Evolutionary conservation across 2,888 invertebrate species (phyloP).

Genomic region (Apodemia duryi): DNA sequence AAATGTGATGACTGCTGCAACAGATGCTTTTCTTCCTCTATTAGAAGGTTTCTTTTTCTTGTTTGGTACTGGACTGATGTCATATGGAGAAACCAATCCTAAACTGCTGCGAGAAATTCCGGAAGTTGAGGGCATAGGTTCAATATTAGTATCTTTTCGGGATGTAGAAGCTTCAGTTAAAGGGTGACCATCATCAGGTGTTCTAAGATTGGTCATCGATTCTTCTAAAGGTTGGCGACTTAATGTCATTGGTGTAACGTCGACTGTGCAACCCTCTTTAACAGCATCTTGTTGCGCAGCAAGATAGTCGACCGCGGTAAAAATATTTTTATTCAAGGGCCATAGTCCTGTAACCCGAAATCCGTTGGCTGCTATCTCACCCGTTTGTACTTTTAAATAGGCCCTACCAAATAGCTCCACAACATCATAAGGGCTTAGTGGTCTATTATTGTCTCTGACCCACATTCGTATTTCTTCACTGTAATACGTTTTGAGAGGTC

Average conservation of each 20-base stretch:
- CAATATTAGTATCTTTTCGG: constrained; percentile 1
- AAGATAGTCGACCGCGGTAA: constrained; percentile 27
- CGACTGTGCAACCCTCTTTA: constrained; percentile 27
- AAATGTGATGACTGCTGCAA: constrained; percentile 20
- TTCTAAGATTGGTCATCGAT: constrained; percentile 12
- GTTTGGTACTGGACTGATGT: constrained; percentile 20
- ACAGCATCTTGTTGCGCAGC: constrained; percentile 29
- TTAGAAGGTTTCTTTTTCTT: constrained; percentile 21
- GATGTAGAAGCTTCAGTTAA: constrained; percentile 9
- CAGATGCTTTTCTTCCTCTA: constrained; percentile 7
- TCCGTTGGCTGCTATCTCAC: constrained; percentile 30
- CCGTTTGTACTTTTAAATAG: constrained; percentile 35
- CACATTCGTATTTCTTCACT: constrained; percentile 20
- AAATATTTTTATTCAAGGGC: constrained; percentile 29
- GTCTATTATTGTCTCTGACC: constrained; percentile 28
- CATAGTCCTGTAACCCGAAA: constrained; percentile 27
- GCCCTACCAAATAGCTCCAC: constrained; percentile 35
- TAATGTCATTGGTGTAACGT: constrained; percentile 17
- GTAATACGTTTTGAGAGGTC: constrained; percentile 42
- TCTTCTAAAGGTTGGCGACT: neutral
- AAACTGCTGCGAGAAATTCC: constrained; percentile 21
- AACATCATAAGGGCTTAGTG: constrained; percentile 34
- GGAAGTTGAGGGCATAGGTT: constrained; percentile 8
- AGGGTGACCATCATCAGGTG: neutral
- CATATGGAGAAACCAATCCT: constrained; percentile 26